Percentiles rank a stretch among this genome's conserved stretches.
These are phyloP conservation scores for Holacanthus passer DNA, from an alignment of 2,113 vertebrate genomes.

Conservation along the genomic window DNA sequence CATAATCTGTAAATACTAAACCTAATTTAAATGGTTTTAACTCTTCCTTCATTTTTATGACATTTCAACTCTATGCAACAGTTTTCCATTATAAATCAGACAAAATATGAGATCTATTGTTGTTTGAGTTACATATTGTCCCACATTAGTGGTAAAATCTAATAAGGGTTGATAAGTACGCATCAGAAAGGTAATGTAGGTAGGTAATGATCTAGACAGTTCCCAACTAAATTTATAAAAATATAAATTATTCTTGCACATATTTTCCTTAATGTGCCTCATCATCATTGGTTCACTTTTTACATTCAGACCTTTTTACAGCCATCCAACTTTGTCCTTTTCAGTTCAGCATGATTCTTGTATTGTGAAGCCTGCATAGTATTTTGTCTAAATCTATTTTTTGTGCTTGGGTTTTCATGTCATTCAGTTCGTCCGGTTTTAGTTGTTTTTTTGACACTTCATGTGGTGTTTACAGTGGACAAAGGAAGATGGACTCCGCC, in stretches of 20 bases:
- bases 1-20: neutral
- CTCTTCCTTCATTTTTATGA: no score
- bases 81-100: no score
- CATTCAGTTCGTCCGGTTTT: constrained; percentile 37
- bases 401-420: constrained; percentile 52
- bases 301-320: constrained; percentile 53
- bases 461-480: constrained; percentile 93
- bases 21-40: neutral
- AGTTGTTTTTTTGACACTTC: constrained; percentile 66
- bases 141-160: neutral
- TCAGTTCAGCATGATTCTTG: constrained; percentile 89
- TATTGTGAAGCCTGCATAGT: constrained; percentile 78
- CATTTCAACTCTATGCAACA: no score
- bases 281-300: constrained; percentile 91
- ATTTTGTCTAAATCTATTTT: constrained; percentile 67
- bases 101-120: no score
- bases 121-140: neutral
- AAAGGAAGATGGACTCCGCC: constrained; percentile 95
- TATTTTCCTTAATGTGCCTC: constrained; percentile 26
- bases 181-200: neutral
- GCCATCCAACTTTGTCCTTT: constrained; percentile 71
- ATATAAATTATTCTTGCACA: neutral
- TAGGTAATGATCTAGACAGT: neutral
- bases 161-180: neutral
- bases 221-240: neutral